Evolutionary conservation across 2,113 vertebrate genomes (phyloP), one percentile per base, ranked within the genome.

Genomic region (Pavo muticus): DNA sequence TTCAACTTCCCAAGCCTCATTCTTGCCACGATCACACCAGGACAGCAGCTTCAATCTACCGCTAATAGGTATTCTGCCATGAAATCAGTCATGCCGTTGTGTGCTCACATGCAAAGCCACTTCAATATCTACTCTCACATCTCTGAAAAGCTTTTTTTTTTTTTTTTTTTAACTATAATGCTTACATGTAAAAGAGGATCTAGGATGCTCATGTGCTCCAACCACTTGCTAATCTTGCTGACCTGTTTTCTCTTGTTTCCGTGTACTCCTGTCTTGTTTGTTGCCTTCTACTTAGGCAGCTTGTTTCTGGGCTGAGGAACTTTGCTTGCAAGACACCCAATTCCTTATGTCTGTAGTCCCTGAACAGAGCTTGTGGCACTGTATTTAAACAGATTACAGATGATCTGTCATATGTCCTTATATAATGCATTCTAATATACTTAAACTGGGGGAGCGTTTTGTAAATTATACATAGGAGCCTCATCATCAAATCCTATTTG

Each of bases 401-500:
- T 35, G 35, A 59, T 82, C 88, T 93, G 20, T 84, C 82, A 9
- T 21, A 13, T 44, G 52, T 57, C 70, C 73, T 87, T 72, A 52
- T 8, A 24, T 52, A 90, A 81, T 82, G 9, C 40, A 69, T 61
- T 87, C 48, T 4, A 47, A 78, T 8, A 65, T 78, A 79, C 83
- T 93, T 84, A 76, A 87, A 65, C 10, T 52, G n/a, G 20, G 54
- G 11, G 71, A 85, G 10, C 21, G 9, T 70, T 95, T 69, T 64
- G 42, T 60, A 72, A 88, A 29, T 57, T 81, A 48, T 77, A 20
- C 48, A 21, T 39, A 23, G 59, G 81, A 92, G 59, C 59, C 84
- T 82, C 63, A 54, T 69, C 77, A 37, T 45, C 54, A 94, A 95
- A 95, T 94, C 81, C 57, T 82, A 39, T 95, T 95, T 93, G n/a